Evolutionary conservation across 2,888 invertebrate genomes (phyloP).

Genomic region (Eubasilissa splendida): DNA sequence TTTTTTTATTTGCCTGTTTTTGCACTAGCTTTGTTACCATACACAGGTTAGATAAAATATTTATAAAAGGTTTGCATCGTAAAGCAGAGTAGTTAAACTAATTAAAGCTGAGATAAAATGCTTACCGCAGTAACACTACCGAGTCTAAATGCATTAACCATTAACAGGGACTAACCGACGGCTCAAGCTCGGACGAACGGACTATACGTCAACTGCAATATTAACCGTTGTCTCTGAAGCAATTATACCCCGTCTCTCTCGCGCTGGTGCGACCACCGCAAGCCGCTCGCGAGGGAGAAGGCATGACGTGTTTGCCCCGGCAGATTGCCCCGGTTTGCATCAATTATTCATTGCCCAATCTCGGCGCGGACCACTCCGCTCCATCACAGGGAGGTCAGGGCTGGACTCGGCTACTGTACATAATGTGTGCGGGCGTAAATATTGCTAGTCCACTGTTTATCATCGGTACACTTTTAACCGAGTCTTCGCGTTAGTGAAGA

Average conservation of each 20-base stretch:
- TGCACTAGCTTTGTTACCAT: no score
- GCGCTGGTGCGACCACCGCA: not conserved
- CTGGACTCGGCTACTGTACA: not conserved
- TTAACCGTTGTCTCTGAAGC: not conserved
- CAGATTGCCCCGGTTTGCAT: conserved; percentile 41
- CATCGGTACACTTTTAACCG: no score
- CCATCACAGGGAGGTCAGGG: not conserved
- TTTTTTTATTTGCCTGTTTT: no score
- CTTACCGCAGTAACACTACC: no score
- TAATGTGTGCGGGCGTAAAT: no score
- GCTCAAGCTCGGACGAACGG: conserved; percentile 1
- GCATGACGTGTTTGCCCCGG: conserved; percentile 25
- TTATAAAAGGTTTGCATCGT: no score
- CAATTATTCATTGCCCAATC: conserved; percentile 48
- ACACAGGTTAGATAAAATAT: no score
- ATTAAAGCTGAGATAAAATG: no score
- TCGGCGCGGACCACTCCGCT: conserved; percentile 27
- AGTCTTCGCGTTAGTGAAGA: no score
- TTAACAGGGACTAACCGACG: conserved; percentile 7
- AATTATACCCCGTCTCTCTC: conserved; percentile 16
- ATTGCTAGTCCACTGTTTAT: no score
- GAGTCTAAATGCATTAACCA: not conserved
- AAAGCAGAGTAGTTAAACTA: no score
- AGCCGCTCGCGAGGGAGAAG: conserved; percentile 16
- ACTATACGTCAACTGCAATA: conserved; percentile 15